Evolutionary conservation across 2,797 vertebrate genomes (phyloP).

Genomic region (Enteromius treurensis): DNA sequence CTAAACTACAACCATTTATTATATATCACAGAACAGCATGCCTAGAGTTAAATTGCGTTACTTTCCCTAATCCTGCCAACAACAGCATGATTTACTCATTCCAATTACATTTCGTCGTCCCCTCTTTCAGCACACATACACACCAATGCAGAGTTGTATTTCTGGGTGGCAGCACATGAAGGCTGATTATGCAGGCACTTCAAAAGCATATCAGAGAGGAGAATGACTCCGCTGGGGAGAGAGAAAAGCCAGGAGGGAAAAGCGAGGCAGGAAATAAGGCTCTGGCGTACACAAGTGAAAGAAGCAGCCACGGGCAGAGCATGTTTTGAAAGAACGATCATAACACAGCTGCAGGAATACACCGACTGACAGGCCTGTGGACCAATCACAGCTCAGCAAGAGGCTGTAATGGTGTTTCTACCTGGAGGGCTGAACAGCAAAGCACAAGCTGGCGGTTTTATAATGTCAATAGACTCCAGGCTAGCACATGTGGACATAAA

Average conservation of each 20-base stretch:
- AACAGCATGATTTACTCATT: conserved; percentile 49
- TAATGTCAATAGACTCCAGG: not conserved
- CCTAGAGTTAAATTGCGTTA: not conserved
- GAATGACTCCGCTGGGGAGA: conserved; percentile 40
- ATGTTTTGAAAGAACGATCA: conserved; percentile 28
- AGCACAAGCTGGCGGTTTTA: not conserved
- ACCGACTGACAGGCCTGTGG: not conserved
- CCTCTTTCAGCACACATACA: conserved; percentile 22
- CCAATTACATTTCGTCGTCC: conserved; percentile 35
- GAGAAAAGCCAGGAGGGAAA: not conserved
- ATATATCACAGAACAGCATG: not conserved
- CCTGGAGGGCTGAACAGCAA: not conserved
- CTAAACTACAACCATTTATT: not conserved
- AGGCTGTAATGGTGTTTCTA: not conserved
- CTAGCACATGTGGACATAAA: conserved; percentile 36
- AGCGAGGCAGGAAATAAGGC: conserved; percentile 23
- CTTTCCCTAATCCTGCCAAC: conserved; percentile 16
- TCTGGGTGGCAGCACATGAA: conserved; percentile 49
- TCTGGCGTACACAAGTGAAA: not conserved
- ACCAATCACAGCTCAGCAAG: conserved; percentile 18
- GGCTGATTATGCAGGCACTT: conserved; percentile 53
- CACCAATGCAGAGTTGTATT: conserved; percentile 41
- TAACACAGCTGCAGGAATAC: conserved; percentile 29
- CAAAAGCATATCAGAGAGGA: conserved; percentile 48
- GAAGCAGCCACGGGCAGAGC: conserved; percentile 16